phyloP scores from a whole-genome alignment of 1,140 invertebrate genomes.

The Nixonia krombeini region DNA sequence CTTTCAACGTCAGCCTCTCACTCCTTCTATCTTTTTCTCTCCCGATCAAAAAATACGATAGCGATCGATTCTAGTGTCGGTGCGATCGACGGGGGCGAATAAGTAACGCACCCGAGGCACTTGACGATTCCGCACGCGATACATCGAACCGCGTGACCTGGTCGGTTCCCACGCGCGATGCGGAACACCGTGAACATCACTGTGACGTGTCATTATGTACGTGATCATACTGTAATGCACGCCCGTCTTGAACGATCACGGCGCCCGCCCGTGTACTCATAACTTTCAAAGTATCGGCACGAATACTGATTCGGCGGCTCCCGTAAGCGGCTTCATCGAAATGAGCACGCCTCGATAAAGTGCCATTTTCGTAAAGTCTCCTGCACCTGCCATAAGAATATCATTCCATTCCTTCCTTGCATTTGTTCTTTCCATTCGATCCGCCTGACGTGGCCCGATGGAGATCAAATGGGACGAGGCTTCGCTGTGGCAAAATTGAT shows the following conservation, averaged over 20 bases:
- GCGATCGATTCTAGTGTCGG: conserved; percentile 39
- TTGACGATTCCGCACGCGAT: conserved; percentile 59
- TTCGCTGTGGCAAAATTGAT: too few species aligned
- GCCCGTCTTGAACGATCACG: conserved; percentile 25
- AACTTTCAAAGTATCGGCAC: conserved; percentile 16
- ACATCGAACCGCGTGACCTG: conserved; percentile 53
- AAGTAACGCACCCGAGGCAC: conserved; percentile 49
- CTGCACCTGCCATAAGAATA: too few species aligned
- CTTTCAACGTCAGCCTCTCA: too few species aligned
- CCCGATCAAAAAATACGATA: conserved; percentile 27
- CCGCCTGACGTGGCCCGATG: too few species aligned
- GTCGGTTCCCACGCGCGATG: conserved; percentile 56
- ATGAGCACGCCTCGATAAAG: too few species aligned
- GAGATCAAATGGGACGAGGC: too few species aligned
- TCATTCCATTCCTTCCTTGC: too few species aligned
- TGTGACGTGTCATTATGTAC: conserved; percentile 46
- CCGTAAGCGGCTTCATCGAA: too few species aligned
- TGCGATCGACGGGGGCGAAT: conserved; percentile 33
- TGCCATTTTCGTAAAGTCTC: too few species aligned
- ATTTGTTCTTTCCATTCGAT: too few species aligned
- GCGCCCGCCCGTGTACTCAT: conserved; percentile 21
- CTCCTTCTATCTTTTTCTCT: not conserved
- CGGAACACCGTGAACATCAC: conserved; percentile 45
- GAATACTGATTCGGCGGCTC: conserved; percentile 13
- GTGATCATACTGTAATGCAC: conserved; percentile 59